Percentiles rank a stretch among this genome's conserved stretches.
phyloP scores from a whole-genome alignment of 2,888 invertebrate species.

The Acanthacorydalis orientalis region DNA sequence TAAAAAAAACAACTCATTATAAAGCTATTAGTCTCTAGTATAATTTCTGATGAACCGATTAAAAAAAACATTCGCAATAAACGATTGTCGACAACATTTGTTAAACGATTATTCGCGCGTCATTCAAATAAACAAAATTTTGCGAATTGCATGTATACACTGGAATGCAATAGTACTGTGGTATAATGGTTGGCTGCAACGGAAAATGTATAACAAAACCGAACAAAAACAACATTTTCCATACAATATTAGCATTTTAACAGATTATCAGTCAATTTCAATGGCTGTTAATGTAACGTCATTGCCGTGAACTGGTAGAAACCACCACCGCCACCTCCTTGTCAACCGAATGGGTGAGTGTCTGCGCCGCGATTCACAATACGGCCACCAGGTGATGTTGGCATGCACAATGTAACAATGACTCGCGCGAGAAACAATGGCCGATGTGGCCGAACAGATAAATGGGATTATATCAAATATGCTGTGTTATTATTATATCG shows the following conservation, averaged over 20 bases:
- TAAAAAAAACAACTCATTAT: no score
- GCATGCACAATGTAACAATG: slow-evolving; percentile 3
- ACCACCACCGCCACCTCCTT: neutral
- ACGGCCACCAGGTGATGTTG: neutral
- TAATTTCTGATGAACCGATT: no score
- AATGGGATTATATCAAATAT: slow-evolving; percentile 4
- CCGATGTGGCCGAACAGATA: slow-evolving; percentile 3
- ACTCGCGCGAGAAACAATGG: slow-evolving; percentile 2
- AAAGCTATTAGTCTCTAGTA: no score
- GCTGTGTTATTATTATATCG: neutral
- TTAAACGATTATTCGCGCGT: no score
- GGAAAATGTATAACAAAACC: neutral
- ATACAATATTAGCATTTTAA: slow-evolving; percentile 3
- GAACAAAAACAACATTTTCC: neutral
- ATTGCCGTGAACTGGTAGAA: neutral
- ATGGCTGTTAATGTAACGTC: slow-evolving; percentile 3
- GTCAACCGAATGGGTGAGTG: no score
- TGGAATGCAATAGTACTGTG: no score
- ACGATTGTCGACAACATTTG: no score
- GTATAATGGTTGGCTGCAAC: neutral
- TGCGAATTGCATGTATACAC: no score
- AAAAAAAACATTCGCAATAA: no score
- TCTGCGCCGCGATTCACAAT: no score
- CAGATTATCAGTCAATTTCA: slow-evolving; percentile 4
- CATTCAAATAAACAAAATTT: no score